These are phyloP conservation scores for Drosophila subquinaria DNA, from an alignment of 2,888 invertebrate genomes.

Conservation along the genomic window DNA sequence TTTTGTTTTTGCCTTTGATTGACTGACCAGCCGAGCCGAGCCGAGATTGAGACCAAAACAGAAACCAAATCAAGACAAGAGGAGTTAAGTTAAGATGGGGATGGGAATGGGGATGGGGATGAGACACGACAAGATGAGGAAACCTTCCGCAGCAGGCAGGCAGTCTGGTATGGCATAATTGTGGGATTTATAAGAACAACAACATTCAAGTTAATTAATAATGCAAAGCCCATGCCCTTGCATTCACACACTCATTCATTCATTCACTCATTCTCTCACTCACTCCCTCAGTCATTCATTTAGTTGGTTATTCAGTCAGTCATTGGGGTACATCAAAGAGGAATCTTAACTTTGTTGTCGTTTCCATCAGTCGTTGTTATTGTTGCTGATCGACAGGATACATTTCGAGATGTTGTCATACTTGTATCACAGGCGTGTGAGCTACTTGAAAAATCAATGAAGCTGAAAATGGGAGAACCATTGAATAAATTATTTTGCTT, in stretches of 20 bases:
- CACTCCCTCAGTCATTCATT: conserved; percentile 27
- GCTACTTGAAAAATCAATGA: conserved; percentile 52
- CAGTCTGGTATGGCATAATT: conserved; percentile 82
- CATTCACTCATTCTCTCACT: neutral
- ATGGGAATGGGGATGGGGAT: neutral
- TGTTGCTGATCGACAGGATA: conserved; percentile 48
- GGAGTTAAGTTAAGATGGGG: neutral
- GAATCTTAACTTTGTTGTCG: conserved; percentile 37
- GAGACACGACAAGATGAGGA: conserved; percentile 21
- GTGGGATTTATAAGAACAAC: conserved; percentile 67
- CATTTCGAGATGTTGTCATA: conserved; percentile 23
- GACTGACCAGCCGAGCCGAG: conserved; percentile 69
- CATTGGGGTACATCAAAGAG: conserved; percentile 40
- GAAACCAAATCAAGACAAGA: conserved; percentile 26
- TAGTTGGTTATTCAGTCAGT: conserved; percentile 26
- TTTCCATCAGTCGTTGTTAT: conserved; percentile 9
- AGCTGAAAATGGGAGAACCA: conserved; percentile 3
- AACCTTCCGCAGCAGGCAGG: conserved; percentile 60
- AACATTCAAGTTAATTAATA: conserved; percentile 72
- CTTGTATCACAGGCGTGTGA: conserved; percentile 51
- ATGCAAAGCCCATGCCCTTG: conserved; percentile 70
- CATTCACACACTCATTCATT: conserved; percentile 30
- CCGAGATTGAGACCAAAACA: conserved; percentile 53
- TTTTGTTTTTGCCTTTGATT: conserved; percentile 73
- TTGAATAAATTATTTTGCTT: neutral